phyloP scores from a whole-genome alignment of 2,113 vertebrate species.

The Otocyon megalotis region DNA sequence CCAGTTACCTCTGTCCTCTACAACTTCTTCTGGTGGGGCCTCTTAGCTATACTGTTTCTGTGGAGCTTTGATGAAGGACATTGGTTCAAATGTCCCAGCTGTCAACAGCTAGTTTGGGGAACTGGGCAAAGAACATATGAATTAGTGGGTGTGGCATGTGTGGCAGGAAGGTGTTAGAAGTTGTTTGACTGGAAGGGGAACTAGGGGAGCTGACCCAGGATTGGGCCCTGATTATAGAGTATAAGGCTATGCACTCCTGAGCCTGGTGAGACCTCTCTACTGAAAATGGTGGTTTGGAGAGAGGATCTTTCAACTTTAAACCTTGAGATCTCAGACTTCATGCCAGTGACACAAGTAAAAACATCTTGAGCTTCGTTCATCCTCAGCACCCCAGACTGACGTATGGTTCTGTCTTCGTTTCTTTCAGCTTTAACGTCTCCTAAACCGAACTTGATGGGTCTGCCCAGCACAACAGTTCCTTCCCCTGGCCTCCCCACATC shows the following conservation, averaged over 20 bases:
- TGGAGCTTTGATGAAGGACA: neutral
- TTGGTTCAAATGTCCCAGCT: slow-evolving; percentile 27
- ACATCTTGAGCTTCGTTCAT: neutral
- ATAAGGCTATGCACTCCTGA: neutral
- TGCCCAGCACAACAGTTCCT: slow-evolving; percentile 98
- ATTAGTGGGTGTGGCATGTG: neutral
- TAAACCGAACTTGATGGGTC: slow-evolving; percentile 98
- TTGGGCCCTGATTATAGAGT: neutral
- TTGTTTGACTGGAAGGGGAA: neutral
- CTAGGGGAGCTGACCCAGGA: neutral
- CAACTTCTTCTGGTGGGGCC: neutral
- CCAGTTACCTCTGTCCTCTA: neutral
- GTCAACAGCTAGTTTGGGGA: neutral
- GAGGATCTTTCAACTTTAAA: neutral
- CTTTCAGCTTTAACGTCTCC: slow-evolving; percentile 99
- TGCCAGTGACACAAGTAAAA: neutral
- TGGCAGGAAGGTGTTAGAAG: neutral
- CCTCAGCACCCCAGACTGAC: neutral
- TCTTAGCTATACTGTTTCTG: neutral
- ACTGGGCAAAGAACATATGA: neutral
- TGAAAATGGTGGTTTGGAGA: neutral
- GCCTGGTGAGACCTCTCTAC: neutral
- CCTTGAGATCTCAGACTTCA: neutral
- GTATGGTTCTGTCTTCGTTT: slow-evolving; percentile 68
- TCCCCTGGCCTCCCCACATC: slow-evolving; percentile 98